These are phyloP conservation scores for Holothuria glaberrima DNA, from an alignment of 35 echinoderm and acorn worm genomes.

Conservation along the genomic window DNA sequence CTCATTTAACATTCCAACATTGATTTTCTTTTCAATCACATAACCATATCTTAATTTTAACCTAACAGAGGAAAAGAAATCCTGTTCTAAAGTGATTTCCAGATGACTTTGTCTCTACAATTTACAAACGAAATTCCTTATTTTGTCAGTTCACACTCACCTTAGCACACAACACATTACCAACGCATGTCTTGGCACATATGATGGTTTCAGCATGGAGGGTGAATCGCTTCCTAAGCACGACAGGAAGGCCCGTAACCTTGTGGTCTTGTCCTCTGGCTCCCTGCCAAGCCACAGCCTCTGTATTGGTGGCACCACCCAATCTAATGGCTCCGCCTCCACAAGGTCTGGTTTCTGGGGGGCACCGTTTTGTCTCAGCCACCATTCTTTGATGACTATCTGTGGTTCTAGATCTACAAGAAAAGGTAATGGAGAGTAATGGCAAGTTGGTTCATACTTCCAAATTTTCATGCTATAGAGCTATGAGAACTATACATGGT, in stretches of 20 bases:
- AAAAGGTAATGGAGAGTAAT: neutral
- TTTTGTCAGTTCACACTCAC: conserved; percentile 52
- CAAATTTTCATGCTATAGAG: too few species aligned
- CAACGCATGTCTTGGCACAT: conserved; percentile 94
- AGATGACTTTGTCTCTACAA: neutral
- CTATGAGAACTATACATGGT: too few species aligned
- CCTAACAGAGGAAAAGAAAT: neutral
- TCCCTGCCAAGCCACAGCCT: conserved; percentile 89
- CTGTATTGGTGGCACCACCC: conserved; percentile 73
- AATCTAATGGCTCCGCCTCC: conserved; percentile 74
- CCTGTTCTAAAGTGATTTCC: neutral
- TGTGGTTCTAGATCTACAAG: conserved; percentile 40
- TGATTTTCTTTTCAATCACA: too few species aligned
- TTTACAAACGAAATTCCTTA: neutral
- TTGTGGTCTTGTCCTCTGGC: conserved; percentile 85
- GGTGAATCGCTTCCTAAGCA: conserved; percentile 92
- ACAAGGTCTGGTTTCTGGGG: conserved; percentile 93
- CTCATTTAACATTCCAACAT: too few species aligned
- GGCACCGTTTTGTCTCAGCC: conserved; percentile 76
- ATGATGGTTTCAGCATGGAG: conserved; percentile 92
- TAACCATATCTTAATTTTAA: too few species aligned
- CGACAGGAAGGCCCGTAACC: conserved; percentile 92
- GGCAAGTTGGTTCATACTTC: too few species aligned
- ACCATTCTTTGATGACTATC: conserved; percentile 93
- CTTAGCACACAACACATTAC: conserved; percentile 93